Percentiles rank a stretch among this genome's conserved stretches.
Evolutionary conservation across 1,140 invertebrate genomes (phyloP).

Genomic region (Ceratoteleas bidentatus): DNA sequence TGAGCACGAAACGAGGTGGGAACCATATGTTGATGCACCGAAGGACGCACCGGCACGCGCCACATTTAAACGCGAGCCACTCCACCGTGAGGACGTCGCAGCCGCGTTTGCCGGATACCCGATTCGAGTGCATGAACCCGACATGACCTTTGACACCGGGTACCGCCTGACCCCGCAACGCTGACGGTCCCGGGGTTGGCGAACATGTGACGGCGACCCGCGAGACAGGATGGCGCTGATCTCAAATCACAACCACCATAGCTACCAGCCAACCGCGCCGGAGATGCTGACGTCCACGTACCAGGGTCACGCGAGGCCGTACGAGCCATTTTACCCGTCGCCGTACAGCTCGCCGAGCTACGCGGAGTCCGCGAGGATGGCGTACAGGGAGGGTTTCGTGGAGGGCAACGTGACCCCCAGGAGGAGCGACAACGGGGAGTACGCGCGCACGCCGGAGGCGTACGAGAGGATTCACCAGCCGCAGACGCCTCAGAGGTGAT

Average conservation of each 20-base stretch:
- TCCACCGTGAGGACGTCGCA: constrained; percentile 69
- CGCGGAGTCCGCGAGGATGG: constrained; percentile 18
- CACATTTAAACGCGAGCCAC: constrained; percentile 77
- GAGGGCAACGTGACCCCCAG: no score
- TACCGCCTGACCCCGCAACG: no score
- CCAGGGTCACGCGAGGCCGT: constrained; percentile 59
- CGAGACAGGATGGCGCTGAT: constrained; percentile 73
- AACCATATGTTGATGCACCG: constrained; percentile 79
- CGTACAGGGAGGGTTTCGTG: no score
- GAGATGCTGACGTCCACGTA: constrained; percentile 72
- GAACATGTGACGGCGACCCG: constrained; percentile 25
- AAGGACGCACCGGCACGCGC: constrained; percentile 77
- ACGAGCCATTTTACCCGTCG: constrained; percentile 74
- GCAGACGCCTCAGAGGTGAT: no score
- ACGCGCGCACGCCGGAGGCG: no score
- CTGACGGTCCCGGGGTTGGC: no score
- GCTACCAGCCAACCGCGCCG: constrained; percentile 70
- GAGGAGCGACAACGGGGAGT: no score
- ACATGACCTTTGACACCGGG: constrained; percentile 28
- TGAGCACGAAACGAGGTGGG: constrained; percentile 77
- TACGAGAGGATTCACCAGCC: no score
- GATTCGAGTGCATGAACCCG: no score
- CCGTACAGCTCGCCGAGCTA: constrained; percentile 78
- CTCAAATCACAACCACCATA: constrained; percentile 73
- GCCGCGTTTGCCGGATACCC: background rate